Base-by-base conservation (phyloP, 2,888 invertebrate genomes). In the Crocallis elinguaria region DNA sequence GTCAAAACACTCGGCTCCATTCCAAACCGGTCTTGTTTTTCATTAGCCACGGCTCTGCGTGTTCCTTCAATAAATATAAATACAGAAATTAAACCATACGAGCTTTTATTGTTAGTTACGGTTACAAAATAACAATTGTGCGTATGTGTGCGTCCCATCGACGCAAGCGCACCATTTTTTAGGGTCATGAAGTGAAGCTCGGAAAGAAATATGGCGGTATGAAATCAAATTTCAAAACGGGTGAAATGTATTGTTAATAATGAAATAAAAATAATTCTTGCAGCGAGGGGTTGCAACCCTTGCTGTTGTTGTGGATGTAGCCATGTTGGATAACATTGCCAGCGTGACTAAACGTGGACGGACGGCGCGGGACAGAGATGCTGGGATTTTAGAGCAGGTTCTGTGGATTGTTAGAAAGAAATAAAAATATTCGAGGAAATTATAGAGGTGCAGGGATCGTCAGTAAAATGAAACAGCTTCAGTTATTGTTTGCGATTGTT, bases 201-300 rank as follows among this genome's bases (percentile, higher is more conserved):
- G 59, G 51, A 59, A 62, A 66, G 70, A 77, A 90, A 86, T 75
- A 90, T 91, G 92, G 90, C 91, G 75, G 81, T 84, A 80, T 84
- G 83, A 88, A 90, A 90, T 91, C 88, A 91, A 87, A 86, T 88
- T 89, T 84, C 84, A 85, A 87, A 89, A 86, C 82, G 88, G 87
- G 87, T 88, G 86, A 88, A 88, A 87, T 86, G 82, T 87, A 83
- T 91, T 90, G 89, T 90, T 87, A 86, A 77, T 88, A 87, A 88
- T 86, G 82, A 82, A 87, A 87, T 86, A 79, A 87, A 86, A 85
- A 84, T 87, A 87, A 84, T 86, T 86, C 81, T 72, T 86, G 73
- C 74, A 11, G 25, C 69, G 66, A 66, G 74, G 65, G 70, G 60
- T 67, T 53, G 62, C 49, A 62, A 71, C 79, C 79, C 79, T 73